Base-by-base conservation (phyloP, 1,140 invertebrate genomes). In the Micrasema longulum region DNA sequence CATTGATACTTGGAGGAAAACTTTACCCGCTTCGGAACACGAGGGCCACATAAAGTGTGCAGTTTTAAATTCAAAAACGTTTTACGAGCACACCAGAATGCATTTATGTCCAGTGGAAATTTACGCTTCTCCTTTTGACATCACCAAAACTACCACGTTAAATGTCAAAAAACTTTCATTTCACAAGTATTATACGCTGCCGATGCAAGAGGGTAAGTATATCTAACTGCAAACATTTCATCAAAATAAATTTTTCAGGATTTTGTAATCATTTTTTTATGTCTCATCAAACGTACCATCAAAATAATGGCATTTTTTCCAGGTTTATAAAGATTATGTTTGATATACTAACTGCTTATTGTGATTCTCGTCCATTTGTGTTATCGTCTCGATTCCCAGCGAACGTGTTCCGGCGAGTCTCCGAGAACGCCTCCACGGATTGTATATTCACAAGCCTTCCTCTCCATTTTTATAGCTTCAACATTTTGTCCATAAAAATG, bases 1-100 rank as follows among this genome's bases (percentile, higher is more conserved):
- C 77, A 79, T 83, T 84, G 83, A 83, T 84, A 83, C 82, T 84
- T 84, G 82, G 82, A 84, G 81, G 80, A 75, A 75, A 69, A 69
- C 38, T 71, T 72, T 71, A 71, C 57, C 64, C 50, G 18, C 65
- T 68, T 41, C 52, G 26, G 20, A 47, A 53, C 43, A 53, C 65
- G 43, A 64, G 60, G 57, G 43, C 16, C 60, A 26, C 60, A 47
- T 47, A 14, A 47, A 31, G 43, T 64, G 60, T 47, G 60, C 38
- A 64, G 38, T 35, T 47, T 47, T 45, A 45, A 45, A 64, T 45
- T n/a, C n/a, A 45, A 26, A 64, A 45, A 64, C 60, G 43, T n/a
- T 47, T 64, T 64, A 64, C 60, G 60, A 64, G 60, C 60, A 38
- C 55, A 60, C 55, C 55, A 60, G 55, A 60, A 60, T 60, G 55